Conservation (phyloP, 1,140 invertebrate genomes). For the Temnothorax longispinosus region DNA sequence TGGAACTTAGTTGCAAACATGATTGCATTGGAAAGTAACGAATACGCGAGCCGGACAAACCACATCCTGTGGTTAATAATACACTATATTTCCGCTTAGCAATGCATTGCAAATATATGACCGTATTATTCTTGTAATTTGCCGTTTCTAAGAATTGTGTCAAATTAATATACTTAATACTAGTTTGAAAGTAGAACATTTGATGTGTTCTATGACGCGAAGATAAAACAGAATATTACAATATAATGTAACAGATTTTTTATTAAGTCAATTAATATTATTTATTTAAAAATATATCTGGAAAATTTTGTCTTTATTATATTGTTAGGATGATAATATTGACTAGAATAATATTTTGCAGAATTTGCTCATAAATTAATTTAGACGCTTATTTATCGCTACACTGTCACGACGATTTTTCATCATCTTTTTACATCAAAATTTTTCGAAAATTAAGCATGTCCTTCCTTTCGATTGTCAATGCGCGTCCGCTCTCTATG, state of each 20-base stretch:
- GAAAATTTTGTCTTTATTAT: neutral
- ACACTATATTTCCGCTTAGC: constrained; percentile 23
- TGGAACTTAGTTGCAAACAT: constrained; percentile 40
- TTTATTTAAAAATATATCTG: neutral
- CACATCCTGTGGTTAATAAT: constrained; percentile 44
- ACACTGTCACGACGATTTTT: neutral
- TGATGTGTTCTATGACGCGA: neutral
- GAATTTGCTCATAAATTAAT: neutral
- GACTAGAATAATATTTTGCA: neutral
- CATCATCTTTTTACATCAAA: neutral
- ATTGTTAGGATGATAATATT: neutral
- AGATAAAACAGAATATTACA: neutral
- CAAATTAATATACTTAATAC: constrained; percentile 24
- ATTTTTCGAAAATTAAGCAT: neutral
- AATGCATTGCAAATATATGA: constrained; percentile 20
- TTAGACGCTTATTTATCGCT: constrained; percentile 22
- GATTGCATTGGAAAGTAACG: constrained; percentile 49
- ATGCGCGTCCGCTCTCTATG: neutral
- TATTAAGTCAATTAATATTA: neutral
- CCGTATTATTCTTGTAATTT: neutral
- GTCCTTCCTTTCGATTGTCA: neutral
- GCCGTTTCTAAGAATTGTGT: constrained; percentile 20
- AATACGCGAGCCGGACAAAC: constrained; percentile 48
- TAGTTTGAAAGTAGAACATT: constrained; percentile 29
- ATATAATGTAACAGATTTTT: neutral